Base-by-base conservation (phyloP, 2,888 invertebrate genomes). In the Idaea straminata region DNA sequence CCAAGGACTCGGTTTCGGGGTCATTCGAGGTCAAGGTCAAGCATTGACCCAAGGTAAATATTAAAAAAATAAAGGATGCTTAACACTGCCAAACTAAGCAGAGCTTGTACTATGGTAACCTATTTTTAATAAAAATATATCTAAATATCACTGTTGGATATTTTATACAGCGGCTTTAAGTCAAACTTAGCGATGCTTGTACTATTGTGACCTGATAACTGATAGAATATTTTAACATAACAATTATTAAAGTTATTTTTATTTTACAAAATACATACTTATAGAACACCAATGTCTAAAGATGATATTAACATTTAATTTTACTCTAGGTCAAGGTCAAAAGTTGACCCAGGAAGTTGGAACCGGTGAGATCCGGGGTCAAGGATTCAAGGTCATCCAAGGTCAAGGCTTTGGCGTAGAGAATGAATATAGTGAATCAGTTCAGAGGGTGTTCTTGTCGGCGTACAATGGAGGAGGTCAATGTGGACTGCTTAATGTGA, bases 401-500 rank as follows among this genome's bases (percentile, higher is more conserved):
- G 75, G 74, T 10, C 64, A 67, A 16, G 69, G 74, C 5, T 60
- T 78, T 15, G 80, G 77, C 36, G 80, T 82, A 0, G 87, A 88
- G 66, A 85, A 86, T 61, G 85, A 87, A 1, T 84, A 79, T 70
- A 82, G 83, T 6, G 87, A 83, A 61, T 85, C 86, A 0, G 76
- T 79, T 0, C 80, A 83, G 59, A 79, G 91, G 36, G 86, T 91
- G 13, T 86, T 85, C 80, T 67, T 91, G 62, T 74, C 77, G 63
- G 80, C 74, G 62, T 89, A 87, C 74, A 81, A 76, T 61, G 89
- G 82, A 0, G 77, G 74, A 0, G 89, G 89, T 13, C 83, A 89
- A 34, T 92, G 92, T 68, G 92, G 92, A 38, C 25, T 86, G 0
- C 69, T 84, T n/a, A 88, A 91, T 68, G 92, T 92, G 71, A 91